These are phyloP conservation scores for Catagonus wagneri DNA, from an alignment of 2,113 vertebrate species.

Conservation along the genomic window DNA sequence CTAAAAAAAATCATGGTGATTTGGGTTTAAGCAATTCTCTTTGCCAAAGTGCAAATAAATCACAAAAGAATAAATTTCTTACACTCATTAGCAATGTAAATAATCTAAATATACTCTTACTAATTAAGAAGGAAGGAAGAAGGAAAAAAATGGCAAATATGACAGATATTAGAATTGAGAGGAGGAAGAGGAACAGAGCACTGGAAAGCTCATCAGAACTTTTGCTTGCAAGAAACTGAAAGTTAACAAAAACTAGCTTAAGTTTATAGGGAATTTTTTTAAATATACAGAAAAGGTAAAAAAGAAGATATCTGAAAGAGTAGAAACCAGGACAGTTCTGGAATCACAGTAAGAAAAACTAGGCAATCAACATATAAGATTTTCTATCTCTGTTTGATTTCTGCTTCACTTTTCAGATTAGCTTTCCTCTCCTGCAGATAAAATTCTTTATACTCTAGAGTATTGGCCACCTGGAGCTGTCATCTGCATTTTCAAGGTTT, in stretches of 20 bases:
- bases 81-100: not conserved
- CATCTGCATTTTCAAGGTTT: not conserved
- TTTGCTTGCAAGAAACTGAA: not conserved
- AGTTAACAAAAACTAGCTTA: not conserved
- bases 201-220: not conserved
- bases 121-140: not conserved
- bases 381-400: not conserved
- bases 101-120: not conserved
- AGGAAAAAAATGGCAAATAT: not conserved
- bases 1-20: not conserved
- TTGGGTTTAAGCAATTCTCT: not conserved
- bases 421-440: not conserved
- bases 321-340: not conserved
- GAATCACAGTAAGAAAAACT: not conserved
- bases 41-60: not conserved
- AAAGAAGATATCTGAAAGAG: not conserved
- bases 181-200: not conserved
- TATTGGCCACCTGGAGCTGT: not conserved
- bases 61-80: not conserved
- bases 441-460: not conserved
- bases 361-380: not conserved
- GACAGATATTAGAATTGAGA: not conserved
- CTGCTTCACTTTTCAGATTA: conserved; percentile 27
- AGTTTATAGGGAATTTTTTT: not conserved
- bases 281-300: not conserved